A percentile compares a stretch with the other conserved stretches of the same genome.
phyloP scores from a whole-genome alignment of 2,888 invertebrate species.

The Tanytarsus gracilentus region DNA sequence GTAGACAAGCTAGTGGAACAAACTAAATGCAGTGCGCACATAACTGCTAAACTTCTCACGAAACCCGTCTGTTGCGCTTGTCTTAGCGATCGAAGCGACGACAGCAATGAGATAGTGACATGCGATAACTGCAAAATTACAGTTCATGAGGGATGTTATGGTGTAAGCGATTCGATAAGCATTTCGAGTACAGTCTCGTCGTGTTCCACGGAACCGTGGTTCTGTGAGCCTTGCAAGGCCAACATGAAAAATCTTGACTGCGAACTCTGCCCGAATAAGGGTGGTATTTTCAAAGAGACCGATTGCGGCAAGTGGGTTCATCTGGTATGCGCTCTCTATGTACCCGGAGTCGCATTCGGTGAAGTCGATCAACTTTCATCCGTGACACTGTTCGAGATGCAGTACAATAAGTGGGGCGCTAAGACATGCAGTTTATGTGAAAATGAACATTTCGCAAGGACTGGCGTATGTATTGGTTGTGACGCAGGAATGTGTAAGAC shows the following conservation, averaged over 20 bases:
- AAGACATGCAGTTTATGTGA: constrained; percentile 85
- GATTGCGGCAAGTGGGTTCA: constrained; percentile 99
- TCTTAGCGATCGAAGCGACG: constrained; percentile 84
- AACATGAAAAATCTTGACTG: constrained; percentile 81
- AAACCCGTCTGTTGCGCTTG: constrained; percentile 87
- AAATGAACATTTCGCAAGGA: constrained; percentile 75
- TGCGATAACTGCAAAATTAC: constrained; percentile 95
- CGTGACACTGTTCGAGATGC: constrained; percentile 93
- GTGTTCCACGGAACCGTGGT: constrained; percentile 97
- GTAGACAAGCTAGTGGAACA: constrained; percentile 6
- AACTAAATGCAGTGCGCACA: background rate
- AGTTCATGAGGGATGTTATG: constrained; percentile 96
- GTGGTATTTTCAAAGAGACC: constrained; percentile 91
- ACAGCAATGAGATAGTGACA: constrained; percentile 91
- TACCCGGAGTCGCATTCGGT: constrained; percentile 93
- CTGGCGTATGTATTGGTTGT: constrained; percentile 93
- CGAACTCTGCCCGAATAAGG: constrained; percentile 89
- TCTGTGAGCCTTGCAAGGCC: constrained; percentile 96
- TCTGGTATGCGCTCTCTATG: constrained; percentile 92
- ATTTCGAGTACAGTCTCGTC: constrained; percentile 88
- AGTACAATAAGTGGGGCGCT: constrained; percentile 93
- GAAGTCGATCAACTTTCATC: constrained; percentile 87
- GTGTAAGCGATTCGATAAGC: constrained; percentile 81
- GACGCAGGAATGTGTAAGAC: constrained; percentile 98
- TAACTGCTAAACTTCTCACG: constrained; percentile 50